A percentile compares a stretch with the other conserved stretches of the same genome.
These are phyloP conservation scores for Telenomus remus DNA, from an alignment of 1,140 invertebrate species.

Conservation along the genomic window DNA sequence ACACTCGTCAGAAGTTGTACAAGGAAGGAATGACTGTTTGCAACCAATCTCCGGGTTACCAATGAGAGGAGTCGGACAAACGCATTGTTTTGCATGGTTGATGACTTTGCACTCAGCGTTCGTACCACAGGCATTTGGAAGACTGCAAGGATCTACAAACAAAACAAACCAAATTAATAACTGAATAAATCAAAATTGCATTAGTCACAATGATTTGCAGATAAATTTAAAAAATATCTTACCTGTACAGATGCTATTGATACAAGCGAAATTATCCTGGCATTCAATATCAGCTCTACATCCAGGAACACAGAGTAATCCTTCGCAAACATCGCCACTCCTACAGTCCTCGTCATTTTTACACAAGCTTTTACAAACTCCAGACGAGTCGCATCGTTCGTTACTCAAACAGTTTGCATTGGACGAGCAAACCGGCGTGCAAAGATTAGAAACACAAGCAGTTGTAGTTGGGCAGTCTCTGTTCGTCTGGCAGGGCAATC, in stretches of 20 bases:
- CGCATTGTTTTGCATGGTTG: constrained; percentile 84
- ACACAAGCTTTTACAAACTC: constrained; percentile 82
- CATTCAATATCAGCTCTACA: constrained; percentile 89
- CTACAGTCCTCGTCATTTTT: constrained; percentile 86
- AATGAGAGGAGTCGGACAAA: constrained; percentile 81
- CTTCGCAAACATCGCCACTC: constrained; percentile 88
- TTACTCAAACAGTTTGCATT: constrained; percentile 86
- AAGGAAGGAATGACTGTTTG: constrained; percentile 80
- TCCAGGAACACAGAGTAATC: constrained; percentile 84
- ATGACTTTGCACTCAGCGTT: constrained; percentile 84
- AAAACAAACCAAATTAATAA: constrained; percentile 2
- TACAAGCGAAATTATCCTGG: constrained; percentile 80
- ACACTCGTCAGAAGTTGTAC: constrained; percentile 81
- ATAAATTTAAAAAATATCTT: constrained; percentile 18
- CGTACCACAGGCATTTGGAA: constrained; percentile 87
- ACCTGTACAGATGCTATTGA: constrained; percentile 84
- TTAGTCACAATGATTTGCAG: too few relatives aligned
- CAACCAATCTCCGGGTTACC: constrained; percentile 86
- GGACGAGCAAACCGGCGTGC: constrained; percentile 85
- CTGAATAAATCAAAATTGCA: too few relatives aligned
- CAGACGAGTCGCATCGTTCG: constrained; percentile 82
- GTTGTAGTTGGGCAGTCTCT: constrained; percentile 82
- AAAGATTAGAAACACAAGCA: constrained; percentile 83
- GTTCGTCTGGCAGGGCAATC: constrained; percentile 82
- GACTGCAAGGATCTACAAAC: constrained; percentile 83